phyloP scores from a whole-genome alignment of 2,888 invertebrate genomes.

The Sinodicranocentrus sp. region DNA sequence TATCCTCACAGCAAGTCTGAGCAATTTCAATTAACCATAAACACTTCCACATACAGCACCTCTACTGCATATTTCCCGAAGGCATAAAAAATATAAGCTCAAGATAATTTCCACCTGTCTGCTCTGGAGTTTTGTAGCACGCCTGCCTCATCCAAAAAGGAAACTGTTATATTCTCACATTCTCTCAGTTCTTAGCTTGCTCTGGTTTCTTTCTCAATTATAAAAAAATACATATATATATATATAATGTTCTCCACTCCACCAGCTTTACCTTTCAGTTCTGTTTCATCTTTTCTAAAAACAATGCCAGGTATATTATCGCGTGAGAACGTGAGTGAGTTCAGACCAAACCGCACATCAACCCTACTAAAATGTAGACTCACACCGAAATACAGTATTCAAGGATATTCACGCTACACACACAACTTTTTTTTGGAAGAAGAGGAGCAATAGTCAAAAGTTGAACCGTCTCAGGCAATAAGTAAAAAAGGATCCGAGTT shows the following conservation, averaged over 20 bases:
- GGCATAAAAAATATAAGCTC: too few relatives aligned
- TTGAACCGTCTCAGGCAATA: constrained; percentile 70
- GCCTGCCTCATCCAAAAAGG: neutral
- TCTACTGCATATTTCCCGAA: too few relatives aligned
- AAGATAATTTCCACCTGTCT: constrained; percentile 23
- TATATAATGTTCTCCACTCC: too few relatives aligned
- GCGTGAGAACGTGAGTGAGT: constrained; percentile 60
- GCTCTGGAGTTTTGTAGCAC: neutral
- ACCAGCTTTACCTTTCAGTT: neutral
- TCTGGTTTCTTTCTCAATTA: too few relatives aligned
- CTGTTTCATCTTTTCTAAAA: neutral
- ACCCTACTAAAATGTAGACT: neutral
- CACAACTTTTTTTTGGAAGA: constrained; percentile 14
- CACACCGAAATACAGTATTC: too few relatives aligned
- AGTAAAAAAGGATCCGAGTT: constrained; percentile 26
- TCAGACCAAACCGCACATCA: constrained; percentile 36
- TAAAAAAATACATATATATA: too few relatives aligned
- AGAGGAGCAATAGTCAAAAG: constrained; percentile 35
- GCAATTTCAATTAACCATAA: too few relatives aligned
- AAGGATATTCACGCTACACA: too few relatives aligned
- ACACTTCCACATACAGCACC: too few relatives aligned
- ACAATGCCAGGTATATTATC: constrained; percentile 38
- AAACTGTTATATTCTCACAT: neutral
- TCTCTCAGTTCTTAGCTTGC: too few relatives aligned
- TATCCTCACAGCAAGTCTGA: too few relatives aligned